A percentile compares a stretch with the other conserved stretches of the same genome.
Conservation (phyloP, 2,113 vertebrate genomes). For the Mobula birostris region DNA sequence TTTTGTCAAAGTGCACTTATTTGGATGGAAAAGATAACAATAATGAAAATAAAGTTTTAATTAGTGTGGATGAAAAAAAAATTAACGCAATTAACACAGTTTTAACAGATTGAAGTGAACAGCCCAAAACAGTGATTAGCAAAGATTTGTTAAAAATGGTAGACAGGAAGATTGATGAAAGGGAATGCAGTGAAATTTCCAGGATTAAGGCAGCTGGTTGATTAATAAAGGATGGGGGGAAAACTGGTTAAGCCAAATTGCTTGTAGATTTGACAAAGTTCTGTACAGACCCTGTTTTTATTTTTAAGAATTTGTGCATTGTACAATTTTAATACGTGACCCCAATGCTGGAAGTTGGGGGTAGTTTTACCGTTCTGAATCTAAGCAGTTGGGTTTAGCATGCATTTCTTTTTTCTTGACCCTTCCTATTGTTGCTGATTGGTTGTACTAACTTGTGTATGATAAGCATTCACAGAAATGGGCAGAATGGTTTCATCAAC, state of each 20-base stretch:
- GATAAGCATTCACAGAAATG: no score
- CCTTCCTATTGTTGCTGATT: no score
- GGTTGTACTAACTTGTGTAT: no score
- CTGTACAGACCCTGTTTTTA: not conserved
- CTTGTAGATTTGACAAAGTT: not conserved
- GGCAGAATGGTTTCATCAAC: no score
- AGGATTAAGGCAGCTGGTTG: not conserved
- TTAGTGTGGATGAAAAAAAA: not conserved
- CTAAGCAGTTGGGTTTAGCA: not conserved
- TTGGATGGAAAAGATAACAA: not conserved
- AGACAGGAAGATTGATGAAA: not conserved
- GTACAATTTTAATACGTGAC: not conserved
- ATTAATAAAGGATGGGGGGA: not conserved
- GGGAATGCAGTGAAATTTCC: not conserved
- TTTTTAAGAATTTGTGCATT: not conserved
- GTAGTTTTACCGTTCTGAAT: not conserved
- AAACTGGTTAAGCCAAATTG: not conserved
- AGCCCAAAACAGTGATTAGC: not conserved
- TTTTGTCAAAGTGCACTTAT: not conserved
- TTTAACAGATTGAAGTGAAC: not conserved
- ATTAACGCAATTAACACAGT: no score
- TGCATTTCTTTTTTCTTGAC: not conserved
- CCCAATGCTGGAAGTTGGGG: not conserved
- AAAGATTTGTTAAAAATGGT: not conserved
- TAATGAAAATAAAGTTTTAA: not conserved